Evolutionary conservation across 1,140 invertebrate genomes (phyloP).

Genomic region (Drosophila jambulina): DNA sequence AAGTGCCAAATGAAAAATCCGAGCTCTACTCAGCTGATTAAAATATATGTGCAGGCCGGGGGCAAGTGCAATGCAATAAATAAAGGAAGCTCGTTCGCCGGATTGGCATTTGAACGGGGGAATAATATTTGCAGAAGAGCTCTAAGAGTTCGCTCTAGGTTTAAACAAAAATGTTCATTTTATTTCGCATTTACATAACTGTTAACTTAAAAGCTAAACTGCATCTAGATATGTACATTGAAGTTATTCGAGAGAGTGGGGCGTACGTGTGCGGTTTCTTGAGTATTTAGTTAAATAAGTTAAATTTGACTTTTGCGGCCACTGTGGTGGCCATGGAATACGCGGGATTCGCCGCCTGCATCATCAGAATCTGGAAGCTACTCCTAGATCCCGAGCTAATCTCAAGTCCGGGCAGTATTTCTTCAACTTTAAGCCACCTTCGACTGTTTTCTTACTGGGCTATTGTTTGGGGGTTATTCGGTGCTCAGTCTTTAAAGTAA

Average conservation of each 20-base stretch:
- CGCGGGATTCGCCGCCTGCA: constrained; percentile 27
- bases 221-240: constrained; percentile 53
- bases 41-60: constrained; percentile 37
- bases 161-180: constrained; percentile 28
- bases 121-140: background rate
- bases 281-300: constrained; percentile 75
- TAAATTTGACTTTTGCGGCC: constrained; percentile 71
- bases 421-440: constrained; percentile 20
- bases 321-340: constrained; percentile 33
- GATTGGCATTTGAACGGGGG: background rate
- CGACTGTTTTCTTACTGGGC: constrained; percentile 40
- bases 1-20: constrained; percentile 41
- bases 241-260: constrained; percentile 37
- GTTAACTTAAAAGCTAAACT: constrained; percentile 58
- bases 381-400: constrained; percentile 14
- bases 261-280: constrained; percentile 39
- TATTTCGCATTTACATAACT: constrained; percentile 40
- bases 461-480: constrained; percentile 43
- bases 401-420: background rate
- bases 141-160: background rate
- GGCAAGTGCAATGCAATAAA: constrained; percentile 22
- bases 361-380: constrained; percentile 22
- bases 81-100: background rate
- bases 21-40: constrained; percentile 52
- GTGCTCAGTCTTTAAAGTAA: constrained; percentile 75